Percentiles rank a stretch among this genome's conserved stretches.
These are phyloP conservation scores for Ceraclea dissimilis DNA, from an alignment of 2,888 invertebrate genomes.

Conservation along the genomic window DNA sequence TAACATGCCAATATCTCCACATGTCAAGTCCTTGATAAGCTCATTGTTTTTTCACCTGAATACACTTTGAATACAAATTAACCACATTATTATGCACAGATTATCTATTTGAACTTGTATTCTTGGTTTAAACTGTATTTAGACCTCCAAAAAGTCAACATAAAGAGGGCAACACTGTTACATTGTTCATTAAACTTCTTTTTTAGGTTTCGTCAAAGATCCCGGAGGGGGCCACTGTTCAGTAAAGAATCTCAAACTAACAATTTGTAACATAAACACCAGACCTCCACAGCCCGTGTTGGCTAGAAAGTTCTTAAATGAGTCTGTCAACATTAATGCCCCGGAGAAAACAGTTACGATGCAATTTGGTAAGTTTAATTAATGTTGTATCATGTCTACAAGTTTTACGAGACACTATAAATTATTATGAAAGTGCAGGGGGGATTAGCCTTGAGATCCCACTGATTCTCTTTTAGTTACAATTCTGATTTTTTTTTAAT, in stretches of 20 bases:
- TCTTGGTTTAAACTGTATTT: no score
- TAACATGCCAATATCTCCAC: neutral
- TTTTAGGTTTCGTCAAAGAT: slow-evolving; percentile 74
- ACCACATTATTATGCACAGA: no score
- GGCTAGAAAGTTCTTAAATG: slow-evolving; percentile 78
- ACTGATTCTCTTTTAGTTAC: no score
- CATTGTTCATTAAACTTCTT: neutral
- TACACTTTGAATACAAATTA: no score
- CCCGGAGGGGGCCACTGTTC: slow-evolving; percentile 65
- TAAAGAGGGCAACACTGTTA: neutral
- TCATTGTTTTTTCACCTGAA: no score
- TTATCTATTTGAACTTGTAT: no score
- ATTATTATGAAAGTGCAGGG: no score
- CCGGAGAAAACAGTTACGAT: slow-evolving; percentile 49
- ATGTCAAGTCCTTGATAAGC: neutral
- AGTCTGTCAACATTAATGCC: slow-evolving; percentile 61
- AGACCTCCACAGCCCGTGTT: slow-evolving; percentile 74
- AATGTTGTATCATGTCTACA: neutral
- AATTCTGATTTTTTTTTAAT: no score
- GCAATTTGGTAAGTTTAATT: slow-evolving; percentile 44
- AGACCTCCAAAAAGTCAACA: no score
- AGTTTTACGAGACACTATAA: no score
- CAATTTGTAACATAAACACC: slow-evolving; percentile 73
- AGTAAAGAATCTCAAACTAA: slow-evolving; percentile 69
- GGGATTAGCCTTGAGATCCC: no score